These are phyloP conservation scores for Eupithecia centaureata DNA, from an alignment of 2,888 invertebrate genomes.

Conservation along the genomic window DNA sequence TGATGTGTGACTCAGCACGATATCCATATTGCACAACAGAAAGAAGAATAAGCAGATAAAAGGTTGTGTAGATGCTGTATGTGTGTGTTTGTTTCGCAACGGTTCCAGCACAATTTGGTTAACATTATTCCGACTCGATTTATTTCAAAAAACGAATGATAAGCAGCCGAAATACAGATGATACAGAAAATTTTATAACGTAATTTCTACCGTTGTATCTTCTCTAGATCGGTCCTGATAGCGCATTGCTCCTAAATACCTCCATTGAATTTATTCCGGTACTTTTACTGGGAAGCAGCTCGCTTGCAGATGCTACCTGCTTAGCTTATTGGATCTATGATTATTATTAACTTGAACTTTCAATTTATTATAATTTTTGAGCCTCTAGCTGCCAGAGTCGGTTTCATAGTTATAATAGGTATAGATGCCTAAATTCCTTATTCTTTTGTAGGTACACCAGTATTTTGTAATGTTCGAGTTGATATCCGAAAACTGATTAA, in stretches of 20 bases:
- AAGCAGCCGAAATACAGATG: no score
- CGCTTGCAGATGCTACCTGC: slow-evolving; percentile 34
- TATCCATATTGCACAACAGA: background rate
- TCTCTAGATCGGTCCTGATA: slow-evolving; percentile 49
- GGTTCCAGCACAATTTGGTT: no score
- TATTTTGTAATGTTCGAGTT: no score
- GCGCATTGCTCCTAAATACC: slow-evolving; percentile 63
- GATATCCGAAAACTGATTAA: no score
- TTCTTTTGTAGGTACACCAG: no score
- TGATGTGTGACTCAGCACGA: background rate
- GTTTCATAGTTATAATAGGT: background rate
- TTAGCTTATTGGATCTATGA: slow-evolving; percentile 27
- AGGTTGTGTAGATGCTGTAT: background rate
- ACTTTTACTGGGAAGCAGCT: slow-evolving; percentile 70
- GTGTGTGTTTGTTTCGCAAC: no score
- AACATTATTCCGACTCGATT: no score
- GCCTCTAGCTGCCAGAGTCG: background rate
- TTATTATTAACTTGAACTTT: slow-evolving; percentile 6
- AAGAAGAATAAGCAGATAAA: background rate
- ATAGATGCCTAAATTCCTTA: no score
- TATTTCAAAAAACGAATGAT: no score
- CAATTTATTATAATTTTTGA: background rate
- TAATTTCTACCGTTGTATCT: slow-evolving; percentile 45
- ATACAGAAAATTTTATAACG: no score
- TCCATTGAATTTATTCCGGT: slow-evolving; percentile 73